These are phyloP conservation scores for Chesias legatella DNA, from an alignment of 2,888 invertebrate species.

Conservation along the genomic window DNA sequence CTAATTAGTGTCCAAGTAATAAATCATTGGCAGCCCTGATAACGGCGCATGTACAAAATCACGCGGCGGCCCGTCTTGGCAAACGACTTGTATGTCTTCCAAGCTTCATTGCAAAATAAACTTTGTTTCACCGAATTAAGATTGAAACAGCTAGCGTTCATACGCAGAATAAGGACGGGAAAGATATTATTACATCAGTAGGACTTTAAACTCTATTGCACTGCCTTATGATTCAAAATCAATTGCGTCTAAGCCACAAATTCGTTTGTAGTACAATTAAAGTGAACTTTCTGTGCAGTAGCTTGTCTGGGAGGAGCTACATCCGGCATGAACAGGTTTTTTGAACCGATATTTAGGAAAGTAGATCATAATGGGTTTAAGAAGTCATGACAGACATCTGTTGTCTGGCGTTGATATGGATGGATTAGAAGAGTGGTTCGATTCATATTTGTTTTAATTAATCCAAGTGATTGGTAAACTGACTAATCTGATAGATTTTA, in stretches of 20 bases:
- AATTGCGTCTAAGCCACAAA: too few relatives aligned
- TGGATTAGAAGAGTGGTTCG: too few relatives aligned
- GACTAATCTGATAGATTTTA: too few relatives aligned
- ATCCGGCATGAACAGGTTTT: conserved; percentile 21
- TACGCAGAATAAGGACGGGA: background rate
- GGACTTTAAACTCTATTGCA: background rate
- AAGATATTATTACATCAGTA: background rate
- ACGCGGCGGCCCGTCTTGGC: conserved; percentile 35
- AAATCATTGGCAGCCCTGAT: conserved; percentile 36
- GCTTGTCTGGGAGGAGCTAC: conserved; percentile 7
- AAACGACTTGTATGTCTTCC: conserved; percentile 1
- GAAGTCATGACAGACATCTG: conserved; percentile 19
- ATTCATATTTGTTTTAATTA: too few relatives aligned
- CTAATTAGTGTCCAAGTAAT: conserved; percentile 20
- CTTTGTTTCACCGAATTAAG: too few relatives aligned
- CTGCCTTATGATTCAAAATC: background rate
- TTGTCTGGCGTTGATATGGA: conserved; percentile 11
- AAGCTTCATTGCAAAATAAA: background rate
- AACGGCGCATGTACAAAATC: conserved; percentile 43
- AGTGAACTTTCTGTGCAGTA: too few relatives aligned
- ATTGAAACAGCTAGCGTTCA: too few relatives aligned
- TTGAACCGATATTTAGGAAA: conserved; percentile 19
- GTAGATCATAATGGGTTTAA: conserved; percentile 21
- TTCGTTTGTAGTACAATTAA: too few relatives aligned
- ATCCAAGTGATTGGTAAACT: too few relatives aligned